Evolutionary conservation across 2,888 invertebrate genomes (phyloP).

Genomic region (Pristionchus exspectatus): DNA sequence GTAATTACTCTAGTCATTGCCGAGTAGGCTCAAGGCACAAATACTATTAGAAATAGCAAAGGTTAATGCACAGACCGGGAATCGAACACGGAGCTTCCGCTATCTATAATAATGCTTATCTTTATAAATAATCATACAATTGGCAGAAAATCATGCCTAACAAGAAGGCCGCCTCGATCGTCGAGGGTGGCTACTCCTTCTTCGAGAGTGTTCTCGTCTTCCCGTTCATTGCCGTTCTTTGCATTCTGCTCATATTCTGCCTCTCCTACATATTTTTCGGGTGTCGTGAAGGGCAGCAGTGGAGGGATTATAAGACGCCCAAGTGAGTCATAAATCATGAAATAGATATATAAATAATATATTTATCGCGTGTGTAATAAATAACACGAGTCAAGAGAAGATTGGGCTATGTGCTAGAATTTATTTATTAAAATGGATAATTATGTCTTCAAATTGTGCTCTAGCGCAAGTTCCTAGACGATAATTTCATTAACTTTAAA

Average conservation of each 20-base stretch:
- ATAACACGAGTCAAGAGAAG: too few species aligned
- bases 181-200: slow-evolving; percentile 63
- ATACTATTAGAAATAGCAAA: too few species aligned
- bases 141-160: slow-evolving; percentile 15
- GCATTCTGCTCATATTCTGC: slow-evolving; percentile 72
- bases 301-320: slow-evolving; percentile 79
- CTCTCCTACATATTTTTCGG: slow-evolving; percentile 78
- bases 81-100: too few species aligned
- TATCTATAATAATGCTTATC: too few species aligned
- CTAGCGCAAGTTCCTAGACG: too few species aligned
- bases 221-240: slow-evolving; percentile 70
- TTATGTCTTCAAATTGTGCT: too few species aligned
- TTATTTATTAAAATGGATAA: too few species aligned
- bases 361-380: too few species aligned
- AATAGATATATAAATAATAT: background rate
- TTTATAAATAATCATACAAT: background rate
- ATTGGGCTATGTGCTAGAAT: too few species aligned
- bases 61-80: too few species aligned
- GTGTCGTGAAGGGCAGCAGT: slow-evolving; percentile 78
- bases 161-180: background rate
- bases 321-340: slow-evolving; percentile 62
- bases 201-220: slow-evolving; percentile 72
- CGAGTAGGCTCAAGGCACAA: too few species aligned
- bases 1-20: too few species aligned
- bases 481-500: slow-evolving; percentile 58